Evolutionary conservation across 2,113 vertebrate genomes (phyloP).

Genomic region (Crotalus viridis): DNA sequence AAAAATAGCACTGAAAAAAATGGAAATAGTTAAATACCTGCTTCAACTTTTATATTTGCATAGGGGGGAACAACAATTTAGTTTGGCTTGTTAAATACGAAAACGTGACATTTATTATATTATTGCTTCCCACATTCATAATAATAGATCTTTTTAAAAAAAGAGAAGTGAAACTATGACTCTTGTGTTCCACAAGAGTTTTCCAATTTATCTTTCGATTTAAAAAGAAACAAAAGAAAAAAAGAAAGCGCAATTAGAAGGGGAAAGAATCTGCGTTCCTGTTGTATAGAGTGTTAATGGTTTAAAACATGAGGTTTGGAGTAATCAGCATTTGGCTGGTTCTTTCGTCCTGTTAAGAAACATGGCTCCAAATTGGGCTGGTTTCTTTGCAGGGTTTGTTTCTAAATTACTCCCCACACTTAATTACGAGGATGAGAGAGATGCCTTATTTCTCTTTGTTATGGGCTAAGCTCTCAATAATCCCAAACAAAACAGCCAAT

Average conservation of each 20-base stretch:
- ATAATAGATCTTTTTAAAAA: background rate
- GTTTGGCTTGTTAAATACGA: background rate
- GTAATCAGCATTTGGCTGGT: conserved; percentile 74
- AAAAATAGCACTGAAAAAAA: conserved; percentile 10
- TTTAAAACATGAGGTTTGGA: conserved; percentile 73
- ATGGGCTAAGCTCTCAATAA: conserved; percentile 98
- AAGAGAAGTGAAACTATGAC: background rate
- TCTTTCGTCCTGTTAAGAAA: conserved; percentile 70
- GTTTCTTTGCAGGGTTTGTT: conserved; percentile 85
- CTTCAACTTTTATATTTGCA: background rate
- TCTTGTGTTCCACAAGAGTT: conserved; percentile 38
- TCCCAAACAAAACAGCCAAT: conserved; percentile 99
- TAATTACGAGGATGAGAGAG: conserved; percentile 98
- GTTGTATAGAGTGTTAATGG: conserved; percentile 70
- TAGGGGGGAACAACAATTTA: no score
- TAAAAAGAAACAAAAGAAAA: conserved; percentile 34
- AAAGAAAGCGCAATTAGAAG: conserved; percentile 45
- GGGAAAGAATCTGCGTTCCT: conserved; percentile 57
- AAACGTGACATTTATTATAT: background rate
- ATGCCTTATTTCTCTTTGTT: conserved; percentile 99
- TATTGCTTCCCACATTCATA: conserved; percentile 14
- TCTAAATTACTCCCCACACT: conserved; percentile 98
- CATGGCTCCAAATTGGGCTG: conserved; percentile 80
- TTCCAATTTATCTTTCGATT: conserved; percentile 68
- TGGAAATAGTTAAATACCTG: background rate